Conservation (phyloP, 2,797 vertebrate species). For the Phrynocephalus forsythii region DNA sequence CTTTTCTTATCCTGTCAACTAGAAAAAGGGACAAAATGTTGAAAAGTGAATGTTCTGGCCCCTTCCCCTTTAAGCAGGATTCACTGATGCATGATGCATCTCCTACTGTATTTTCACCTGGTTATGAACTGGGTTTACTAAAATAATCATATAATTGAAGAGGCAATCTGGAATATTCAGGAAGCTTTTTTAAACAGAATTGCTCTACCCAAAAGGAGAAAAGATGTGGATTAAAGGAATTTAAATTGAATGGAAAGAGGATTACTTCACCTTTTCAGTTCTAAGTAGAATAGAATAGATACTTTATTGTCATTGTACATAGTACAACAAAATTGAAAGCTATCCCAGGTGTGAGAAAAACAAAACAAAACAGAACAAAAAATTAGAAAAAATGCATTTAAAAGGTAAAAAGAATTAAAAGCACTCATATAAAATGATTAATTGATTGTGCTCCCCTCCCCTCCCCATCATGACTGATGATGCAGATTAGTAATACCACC, state of each 20-base stretch:
- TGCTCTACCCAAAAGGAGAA: conserved; percentile 8
- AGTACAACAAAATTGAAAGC: no score
- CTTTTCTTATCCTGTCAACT: background rate
- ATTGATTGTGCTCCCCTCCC: background rate
- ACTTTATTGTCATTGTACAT: no score
- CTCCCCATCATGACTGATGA: background rate
- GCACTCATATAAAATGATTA: background rate
- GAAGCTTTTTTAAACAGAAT: conserved; percentile 4
- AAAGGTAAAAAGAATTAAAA: no score
- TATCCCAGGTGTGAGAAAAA: no score
- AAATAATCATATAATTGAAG: conserved; percentile 4
- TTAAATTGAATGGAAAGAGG: conserved; percentile 38
- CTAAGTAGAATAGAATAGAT: background rate
- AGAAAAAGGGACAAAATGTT: background rate
- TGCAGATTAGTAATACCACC: conserved; percentile 17
- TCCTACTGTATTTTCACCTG: background rate
- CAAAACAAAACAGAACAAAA: no score
- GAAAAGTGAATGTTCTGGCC: background rate
- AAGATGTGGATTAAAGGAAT: conserved; percentile 37
- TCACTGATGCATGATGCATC: background rate
- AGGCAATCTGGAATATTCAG: background rate
- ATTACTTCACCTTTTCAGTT: conserved; percentile 24
- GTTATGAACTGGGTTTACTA: background rate
- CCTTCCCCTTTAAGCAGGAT: conserved; percentile 12
- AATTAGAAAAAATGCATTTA: no score